Conservation (phyloP, 1,140 invertebrate genomes). For the Macrocentrus cingulum region DNA sequence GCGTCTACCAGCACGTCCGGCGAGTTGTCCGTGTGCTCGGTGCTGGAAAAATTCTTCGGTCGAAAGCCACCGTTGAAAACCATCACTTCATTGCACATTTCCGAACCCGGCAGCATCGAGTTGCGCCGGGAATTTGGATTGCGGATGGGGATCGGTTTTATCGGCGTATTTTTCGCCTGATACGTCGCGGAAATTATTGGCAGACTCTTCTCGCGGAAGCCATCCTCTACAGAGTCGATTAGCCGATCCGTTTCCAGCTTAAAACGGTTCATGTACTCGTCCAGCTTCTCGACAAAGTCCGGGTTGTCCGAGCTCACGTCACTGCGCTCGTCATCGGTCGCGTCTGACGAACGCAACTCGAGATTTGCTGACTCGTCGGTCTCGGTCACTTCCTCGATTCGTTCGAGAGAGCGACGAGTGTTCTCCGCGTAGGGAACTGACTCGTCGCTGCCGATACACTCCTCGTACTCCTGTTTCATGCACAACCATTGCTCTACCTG, state of each 20-base stretch:
- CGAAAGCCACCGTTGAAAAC: constrained; percentile 46
- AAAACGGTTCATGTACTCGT: constrained; percentile 72
- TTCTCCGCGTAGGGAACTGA: constrained; percentile 55
- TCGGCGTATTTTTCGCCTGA: constrained; percentile 36
- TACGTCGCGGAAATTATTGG: constrained; percentile 34
- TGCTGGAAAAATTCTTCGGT: constrained; percentile 33
- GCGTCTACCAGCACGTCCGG: constrained; percentile 47
- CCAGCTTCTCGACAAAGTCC: constrained; percentile 70
- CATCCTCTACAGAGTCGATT: constrained; percentile 53
- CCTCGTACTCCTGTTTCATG: constrained; percentile 82
- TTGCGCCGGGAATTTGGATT: constrained; percentile 51
- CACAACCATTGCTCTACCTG: constrained; percentile 85
- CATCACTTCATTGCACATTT: constrained; percentile 54
- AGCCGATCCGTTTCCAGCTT: constrained; percentile 69
- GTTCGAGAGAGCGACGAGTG: constrained; percentile 62
- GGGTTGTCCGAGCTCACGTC: constrained; percentile 66
- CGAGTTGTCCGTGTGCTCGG: constrained; percentile 42
- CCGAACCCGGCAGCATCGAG: constrained; percentile 54
- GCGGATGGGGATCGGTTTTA: constrained; percentile 42
- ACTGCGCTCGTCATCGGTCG: constrained; percentile 59
- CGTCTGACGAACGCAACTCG: constrained; percentile 52
- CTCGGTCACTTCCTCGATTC: constrained; percentile 67
- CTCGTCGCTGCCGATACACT: constrained; percentile 71
- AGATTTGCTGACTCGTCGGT: constrained; percentile 51
- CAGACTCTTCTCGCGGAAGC: constrained; percentile 40